Percentiles rank a stretch among this genome's conserved stretches.
Evolutionary conservation across 1,140 invertebrate species (phyloP).

Genomic region (Heliconius melpomene): DNA sequence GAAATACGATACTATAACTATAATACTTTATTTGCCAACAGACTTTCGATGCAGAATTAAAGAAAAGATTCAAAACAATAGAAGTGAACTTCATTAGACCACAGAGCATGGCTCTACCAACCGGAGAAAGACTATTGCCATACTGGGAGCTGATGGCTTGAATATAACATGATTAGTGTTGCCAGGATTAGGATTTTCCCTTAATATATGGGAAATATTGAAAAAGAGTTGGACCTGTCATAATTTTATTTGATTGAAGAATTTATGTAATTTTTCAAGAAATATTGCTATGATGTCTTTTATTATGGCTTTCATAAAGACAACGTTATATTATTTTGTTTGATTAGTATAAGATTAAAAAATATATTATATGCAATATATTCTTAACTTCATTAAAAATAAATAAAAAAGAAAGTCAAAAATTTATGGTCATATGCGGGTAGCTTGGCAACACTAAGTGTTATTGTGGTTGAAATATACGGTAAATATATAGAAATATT

Average conservation of each 20-base stretch:
- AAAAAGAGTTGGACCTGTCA: not conserved
- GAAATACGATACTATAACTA: not conserved
- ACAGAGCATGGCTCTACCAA: slow-evolving; percentile 76
- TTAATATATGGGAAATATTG: not conserved
- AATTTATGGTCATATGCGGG: not conserved
- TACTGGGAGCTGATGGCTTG: slow-evolving; percentile 80
- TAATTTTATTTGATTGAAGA: not conserved
- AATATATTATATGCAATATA: not conserved
- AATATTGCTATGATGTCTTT: not conserved
- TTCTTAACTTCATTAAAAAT: too few relatives aligned
- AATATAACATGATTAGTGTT: slow-evolving; percentile 30
- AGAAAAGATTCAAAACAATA: slow-evolving; percentile 83
- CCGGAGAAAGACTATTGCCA: slow-evolving; percentile 79
- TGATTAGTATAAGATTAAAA: not conserved
- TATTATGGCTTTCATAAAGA: not conserved
- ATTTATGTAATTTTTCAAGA: not conserved
- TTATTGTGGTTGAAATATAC: not conserved
- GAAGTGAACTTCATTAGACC: slow-evolving; percentile 84
- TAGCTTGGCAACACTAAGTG: not conserved
- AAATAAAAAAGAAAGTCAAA: too few relatives aligned
- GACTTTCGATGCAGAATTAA: slow-evolving; percentile 83
- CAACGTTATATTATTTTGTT: not conserved
- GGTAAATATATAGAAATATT: not conserved
- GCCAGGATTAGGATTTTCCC: not conserved
- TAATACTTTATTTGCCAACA: slow-evolving; percentile 44